Evolutionary conservation across 2,113 vertebrate species (phyloP).

Genomic region (Genyomyrus donnyi): DNA sequence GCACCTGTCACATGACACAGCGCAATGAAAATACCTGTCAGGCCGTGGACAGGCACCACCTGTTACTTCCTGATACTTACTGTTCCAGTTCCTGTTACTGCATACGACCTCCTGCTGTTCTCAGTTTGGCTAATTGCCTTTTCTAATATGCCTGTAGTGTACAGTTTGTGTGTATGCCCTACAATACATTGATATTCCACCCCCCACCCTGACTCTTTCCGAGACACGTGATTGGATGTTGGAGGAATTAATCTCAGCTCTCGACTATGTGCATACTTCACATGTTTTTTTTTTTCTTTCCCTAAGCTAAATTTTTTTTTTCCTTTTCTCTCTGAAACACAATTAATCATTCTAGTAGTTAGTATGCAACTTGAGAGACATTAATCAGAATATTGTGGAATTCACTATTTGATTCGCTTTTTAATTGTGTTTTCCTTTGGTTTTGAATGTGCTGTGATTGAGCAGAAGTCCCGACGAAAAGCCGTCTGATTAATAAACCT

Average conservation of each 20-base stretch:
- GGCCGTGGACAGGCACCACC: background rate
- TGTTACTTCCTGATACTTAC: background rate
- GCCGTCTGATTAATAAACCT: background rate
- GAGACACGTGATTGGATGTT: background rate
- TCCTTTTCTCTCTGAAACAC: background rate
- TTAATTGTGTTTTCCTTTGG: background rate
- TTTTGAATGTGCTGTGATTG: background rate
- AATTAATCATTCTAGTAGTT: background rate
- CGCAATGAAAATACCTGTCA: background rate
- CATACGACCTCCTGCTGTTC: background rate
- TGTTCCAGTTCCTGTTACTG: background rate
- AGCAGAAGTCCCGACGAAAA: background rate
- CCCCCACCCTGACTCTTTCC: background rate
- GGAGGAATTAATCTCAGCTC: background rate
- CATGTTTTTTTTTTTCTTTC: background rate
- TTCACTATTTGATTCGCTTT: background rate
- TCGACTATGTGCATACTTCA: background rate
- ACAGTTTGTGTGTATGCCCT: background rate
- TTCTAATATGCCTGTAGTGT: background rate
- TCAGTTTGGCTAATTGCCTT: background rate
- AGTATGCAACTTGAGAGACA: background rate
- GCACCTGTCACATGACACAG: background rate
- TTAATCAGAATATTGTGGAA: slow-evolving; percentile 2
- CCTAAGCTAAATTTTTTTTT: background rate
- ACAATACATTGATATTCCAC: background rate